Percentiles rank a stretch among this genome's conserved stretches.
phyloP scores from a whole-genome alignment of 2,888 invertebrate genomes.

The Oscheius onirici region DNA sequence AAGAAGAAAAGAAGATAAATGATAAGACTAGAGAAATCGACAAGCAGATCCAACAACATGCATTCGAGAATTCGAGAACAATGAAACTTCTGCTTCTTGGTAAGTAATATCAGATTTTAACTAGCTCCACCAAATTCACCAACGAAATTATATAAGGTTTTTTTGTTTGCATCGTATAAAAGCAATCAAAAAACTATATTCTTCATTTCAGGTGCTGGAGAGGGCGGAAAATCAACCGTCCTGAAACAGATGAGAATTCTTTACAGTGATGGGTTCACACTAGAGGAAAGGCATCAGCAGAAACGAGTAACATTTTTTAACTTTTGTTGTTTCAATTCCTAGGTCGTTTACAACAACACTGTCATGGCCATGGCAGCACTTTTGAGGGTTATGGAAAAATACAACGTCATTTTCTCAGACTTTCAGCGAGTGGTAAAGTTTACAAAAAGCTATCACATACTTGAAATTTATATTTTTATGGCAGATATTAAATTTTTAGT shows the following conservation, averaged over 20 bases:
- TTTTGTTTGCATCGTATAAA: no score
- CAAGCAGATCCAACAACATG: conserved; percentile 57
- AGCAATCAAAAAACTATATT: no score
- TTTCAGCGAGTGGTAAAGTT: no score
- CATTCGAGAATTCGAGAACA: conserved; percentile 58
- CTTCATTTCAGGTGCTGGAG: conserved; percentile 63
- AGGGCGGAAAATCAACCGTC: conserved; percentile 68
- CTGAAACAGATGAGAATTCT: conserved; percentile 69
- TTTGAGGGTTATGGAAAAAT: no score
- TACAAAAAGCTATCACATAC: no score
- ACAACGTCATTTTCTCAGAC: no score
- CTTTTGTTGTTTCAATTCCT: background rate
- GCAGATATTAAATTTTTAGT: no score
- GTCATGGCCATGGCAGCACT: no score
- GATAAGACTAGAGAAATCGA: conserved; percentile 63
- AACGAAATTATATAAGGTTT: no score
- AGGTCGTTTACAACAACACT: no score
- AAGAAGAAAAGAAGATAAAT: conserved; percentile 60
- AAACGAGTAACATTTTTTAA: conserved; percentile 23
- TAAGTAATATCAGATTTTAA: conserved; percentile 41
- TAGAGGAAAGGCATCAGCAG: conserved; percentile 48
- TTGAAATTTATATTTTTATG: no score
- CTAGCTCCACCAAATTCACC: background rate
- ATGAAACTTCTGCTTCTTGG: conserved; percentile 68
- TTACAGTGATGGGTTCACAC: conserved; percentile 61